Percentiles rank a stretch among this genome's conserved stretches.
These are phyloP conservation scores for Dysdera silvatica DNA, from an alignment of 1,140 invertebrate species.

Conservation along the genomic window DNA sequence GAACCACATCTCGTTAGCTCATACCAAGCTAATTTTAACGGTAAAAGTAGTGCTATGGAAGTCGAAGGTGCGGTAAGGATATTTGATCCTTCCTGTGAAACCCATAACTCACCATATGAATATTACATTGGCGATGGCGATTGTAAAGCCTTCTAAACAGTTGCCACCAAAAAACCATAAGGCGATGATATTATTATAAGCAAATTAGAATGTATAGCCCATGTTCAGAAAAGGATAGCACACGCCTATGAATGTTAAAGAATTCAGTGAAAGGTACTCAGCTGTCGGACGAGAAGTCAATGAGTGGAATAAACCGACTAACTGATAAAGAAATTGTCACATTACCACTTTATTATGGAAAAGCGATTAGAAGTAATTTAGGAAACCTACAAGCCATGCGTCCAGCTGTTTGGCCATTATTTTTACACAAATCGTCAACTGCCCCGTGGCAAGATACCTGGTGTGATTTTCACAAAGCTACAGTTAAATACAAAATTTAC, in stretches of 20 bases:
- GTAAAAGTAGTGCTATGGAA: conserved; percentile 27
- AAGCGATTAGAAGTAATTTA: neutral
- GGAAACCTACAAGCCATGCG: neutral
- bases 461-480: conserved; percentile 2
- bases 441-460: neutral
- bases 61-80: conserved; percentile 18
- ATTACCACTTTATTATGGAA: neutral
- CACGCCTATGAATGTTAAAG: too few species aligned
- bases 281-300: neutral
- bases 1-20: neutral
- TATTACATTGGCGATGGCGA: neutral
- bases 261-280: too few species aligned
- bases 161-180: too few species aligned
- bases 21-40: conserved; percentile 15
- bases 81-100: conserved; percentile 11
- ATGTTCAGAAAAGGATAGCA: too few species aligned
- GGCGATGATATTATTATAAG: too few species aligned
- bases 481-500: neutral
- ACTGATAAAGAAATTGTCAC: neutral
- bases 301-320: neutral
- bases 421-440: conserved; percentile 3
- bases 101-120: neutral
- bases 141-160: neutral
- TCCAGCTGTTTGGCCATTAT: conserved; percentile 3
- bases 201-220: too few species aligned